A percentile compares a stretch with the other conserved stretches of the same genome.
Conservation (phyloP, 2,113 vertebrate species). For the Pluvialis apricaria region DNA sequence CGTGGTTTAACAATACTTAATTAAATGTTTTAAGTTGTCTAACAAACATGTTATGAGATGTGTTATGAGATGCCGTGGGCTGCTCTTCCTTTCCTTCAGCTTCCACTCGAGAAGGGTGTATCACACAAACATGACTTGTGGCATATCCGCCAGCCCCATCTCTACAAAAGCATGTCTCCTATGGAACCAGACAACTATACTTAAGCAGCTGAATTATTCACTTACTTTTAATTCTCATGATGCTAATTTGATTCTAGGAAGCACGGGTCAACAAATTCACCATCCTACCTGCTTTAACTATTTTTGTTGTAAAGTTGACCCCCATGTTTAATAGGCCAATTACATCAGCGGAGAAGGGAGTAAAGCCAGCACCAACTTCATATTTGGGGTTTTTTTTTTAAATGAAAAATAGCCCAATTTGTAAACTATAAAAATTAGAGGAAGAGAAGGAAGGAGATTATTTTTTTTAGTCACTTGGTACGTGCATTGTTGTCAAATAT, state of each 20-base stretch:
- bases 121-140: not conserved
- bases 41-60: not conserved
- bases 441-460: not conserved
- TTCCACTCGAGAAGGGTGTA: not conserved
- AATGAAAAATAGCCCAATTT: not conserved
- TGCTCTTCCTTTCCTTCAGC: not conserved
- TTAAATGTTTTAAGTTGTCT: not conserved
- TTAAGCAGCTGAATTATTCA: not conserved
- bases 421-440: not conserved
- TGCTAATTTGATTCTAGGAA: not conserved
- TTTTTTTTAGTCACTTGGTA: not conserved
- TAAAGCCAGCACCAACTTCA: not conserved
- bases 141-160: not conserved
- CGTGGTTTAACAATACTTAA: not conserved
- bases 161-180: not conserved
- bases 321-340: not conserved
- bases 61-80: not conserved
- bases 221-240: not conserved
- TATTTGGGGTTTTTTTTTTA: accelerated
- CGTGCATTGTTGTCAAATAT: not conserved
- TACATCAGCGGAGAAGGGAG: not conserved
- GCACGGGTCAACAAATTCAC: not conserved
- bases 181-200: not conserved
- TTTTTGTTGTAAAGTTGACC: not conserved
- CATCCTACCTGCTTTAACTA: not conserved